Percentiles rank a stretch among this genome's conserved stretches.
Evolutionary conservation across 2,797 vertebrate species (phyloP).

Genomic region (Delichon dasypus): DNA sequence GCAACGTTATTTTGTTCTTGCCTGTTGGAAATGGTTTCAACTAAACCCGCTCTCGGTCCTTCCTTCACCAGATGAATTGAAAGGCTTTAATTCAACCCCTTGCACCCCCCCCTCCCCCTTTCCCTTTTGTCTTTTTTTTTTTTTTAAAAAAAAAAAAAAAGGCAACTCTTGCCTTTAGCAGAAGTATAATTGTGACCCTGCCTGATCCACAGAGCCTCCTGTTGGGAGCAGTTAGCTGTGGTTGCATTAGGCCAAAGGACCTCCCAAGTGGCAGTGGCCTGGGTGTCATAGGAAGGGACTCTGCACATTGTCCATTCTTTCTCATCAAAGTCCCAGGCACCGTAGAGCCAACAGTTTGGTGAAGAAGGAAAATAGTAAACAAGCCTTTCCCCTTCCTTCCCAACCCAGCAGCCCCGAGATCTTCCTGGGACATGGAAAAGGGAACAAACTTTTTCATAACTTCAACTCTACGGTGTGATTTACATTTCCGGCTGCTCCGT

Average conservation of each 20-base stretch:
- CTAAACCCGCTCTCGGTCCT: neutral
- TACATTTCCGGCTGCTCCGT: slow-evolving; percentile 73
- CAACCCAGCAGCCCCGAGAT: neutral
- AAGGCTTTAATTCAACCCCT: slow-evolving; percentile 44
- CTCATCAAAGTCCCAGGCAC: slow-evolving; percentile 50
- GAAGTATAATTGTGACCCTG: slow-evolving; percentile 76
- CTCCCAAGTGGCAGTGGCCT: slow-evolving; percentile 84
- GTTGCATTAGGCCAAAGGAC: slow-evolving; percentile 73
- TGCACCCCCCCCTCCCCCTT: neutral
- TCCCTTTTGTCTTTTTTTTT: fast-evolving
- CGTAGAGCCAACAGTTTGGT: slow-evolving; percentile 62
- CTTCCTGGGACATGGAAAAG: neutral
- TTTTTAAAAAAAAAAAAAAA: no score
- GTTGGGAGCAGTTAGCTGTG: slow-evolving; percentile 69
- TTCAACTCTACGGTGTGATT: slow-evolving; percentile 60
- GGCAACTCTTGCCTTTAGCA: slow-evolving; percentile 53
- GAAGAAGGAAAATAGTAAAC: slow-evolving; percentile 42
- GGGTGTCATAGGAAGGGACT: slow-evolving; percentile 74
- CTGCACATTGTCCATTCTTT: slow-evolving; percentile 68
- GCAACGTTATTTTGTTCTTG: neutral
- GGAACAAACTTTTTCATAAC: slow-evolving; percentile 46
- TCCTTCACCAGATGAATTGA: slow-evolving; percentile 10
- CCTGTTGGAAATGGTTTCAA: slow-evolving; percentile 34
- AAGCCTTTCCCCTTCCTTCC: neutral
- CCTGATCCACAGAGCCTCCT: slow-evolving; percentile 71